phyloP scores from a whole-genome alignment of 2,888 invertebrate species.

The Patella ulyssiponensis region DNA sequence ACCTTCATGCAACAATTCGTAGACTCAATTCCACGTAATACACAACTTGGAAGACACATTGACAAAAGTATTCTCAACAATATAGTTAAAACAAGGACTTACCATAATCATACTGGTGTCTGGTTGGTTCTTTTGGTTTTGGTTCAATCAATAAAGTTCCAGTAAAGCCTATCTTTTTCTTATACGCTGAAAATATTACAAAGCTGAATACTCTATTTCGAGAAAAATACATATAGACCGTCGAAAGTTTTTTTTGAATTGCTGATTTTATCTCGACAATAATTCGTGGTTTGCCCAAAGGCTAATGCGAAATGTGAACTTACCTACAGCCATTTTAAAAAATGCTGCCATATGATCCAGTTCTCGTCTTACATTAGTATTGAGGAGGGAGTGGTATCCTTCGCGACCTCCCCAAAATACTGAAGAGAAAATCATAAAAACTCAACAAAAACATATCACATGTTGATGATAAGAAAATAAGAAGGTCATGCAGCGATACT shows the following conservation, averaged over 20 bases:
- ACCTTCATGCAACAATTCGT: neutral
- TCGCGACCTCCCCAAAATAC: slow-evolving; percentile 78
- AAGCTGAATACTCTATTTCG: too few relatives aligned
- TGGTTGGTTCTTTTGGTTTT: slow-evolving; percentile 75
- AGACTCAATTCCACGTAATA: too few relatives aligned
- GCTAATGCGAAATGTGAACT: slow-evolving; percentile 22
- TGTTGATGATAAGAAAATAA: too few relatives aligned
- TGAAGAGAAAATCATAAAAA: slow-evolving; percentile 37
- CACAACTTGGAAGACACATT: too few relatives aligned
- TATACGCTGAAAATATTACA: slow-evolving; percentile 74
- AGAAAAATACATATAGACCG: too few relatives aligned
- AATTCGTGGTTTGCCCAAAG: too few relatives aligned
- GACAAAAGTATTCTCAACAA: too few relatives aligned
- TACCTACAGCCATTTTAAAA: slow-evolving; percentile 77
- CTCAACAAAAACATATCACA: too few relatives aligned
- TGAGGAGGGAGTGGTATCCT: slow-evolving; percentile 77
- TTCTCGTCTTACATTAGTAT: slow-evolving; percentile 77
- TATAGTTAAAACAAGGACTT: slow-evolving; percentile 16
- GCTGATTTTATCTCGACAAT: too few relatives aligned
- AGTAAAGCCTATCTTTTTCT: slow-evolving; percentile 77
- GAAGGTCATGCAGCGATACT: too few relatives aligned
- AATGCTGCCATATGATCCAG: slow-evolving; percentile 78
- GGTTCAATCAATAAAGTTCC: slow-evolving; percentile 77
- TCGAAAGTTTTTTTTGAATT: too few relatives aligned
- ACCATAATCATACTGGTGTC: slow-evolving; percentile 78